These are phyloP conservation scores for Vimba vimba DNA, from an alignment of 2,113 vertebrate genomes.

Conservation along the genomic window DNA sequence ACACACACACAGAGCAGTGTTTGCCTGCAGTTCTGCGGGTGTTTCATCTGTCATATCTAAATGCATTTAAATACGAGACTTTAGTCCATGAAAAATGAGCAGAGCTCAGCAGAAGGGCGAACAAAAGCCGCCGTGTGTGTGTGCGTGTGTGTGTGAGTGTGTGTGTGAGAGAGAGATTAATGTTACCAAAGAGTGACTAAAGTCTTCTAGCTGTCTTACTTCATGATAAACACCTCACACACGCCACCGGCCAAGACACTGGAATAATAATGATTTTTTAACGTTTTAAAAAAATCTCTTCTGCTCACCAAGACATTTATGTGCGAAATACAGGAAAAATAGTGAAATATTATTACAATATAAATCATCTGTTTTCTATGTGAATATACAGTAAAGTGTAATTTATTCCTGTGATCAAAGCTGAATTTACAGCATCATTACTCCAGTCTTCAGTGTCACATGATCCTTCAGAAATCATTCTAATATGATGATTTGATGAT, in stretches of 20 bases:
- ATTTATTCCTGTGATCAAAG: no score
- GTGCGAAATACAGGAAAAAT: no score
- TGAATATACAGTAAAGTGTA: no score
- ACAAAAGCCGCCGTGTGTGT: neutral
- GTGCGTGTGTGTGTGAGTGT: neutral
- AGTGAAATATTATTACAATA: no score
- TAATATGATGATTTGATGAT: no score
- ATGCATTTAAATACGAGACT: constrained; percentile 3
- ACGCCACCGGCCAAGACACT: neutral
- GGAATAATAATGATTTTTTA: no score
- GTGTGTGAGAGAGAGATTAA: neutral
- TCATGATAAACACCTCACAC: constrained; percentile 11
- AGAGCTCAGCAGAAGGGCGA: neutral
- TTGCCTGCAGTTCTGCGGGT: neutral
- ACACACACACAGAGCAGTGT: neutral
- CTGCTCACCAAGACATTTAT: no score
- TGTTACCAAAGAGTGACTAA: neutral
- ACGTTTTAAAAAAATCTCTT: no score
- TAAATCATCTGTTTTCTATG: no score
- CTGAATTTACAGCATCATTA: no score
- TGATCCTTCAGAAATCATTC: no score
- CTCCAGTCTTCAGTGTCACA: no score
- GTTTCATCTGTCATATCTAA: constrained; percentile 10
- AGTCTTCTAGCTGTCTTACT: neutral
- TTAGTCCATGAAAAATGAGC: constrained; percentile 26